phyloP scores from a whole-genome alignment of 2,797 vertebrate species.

The Zalophus californianus region DNA sequence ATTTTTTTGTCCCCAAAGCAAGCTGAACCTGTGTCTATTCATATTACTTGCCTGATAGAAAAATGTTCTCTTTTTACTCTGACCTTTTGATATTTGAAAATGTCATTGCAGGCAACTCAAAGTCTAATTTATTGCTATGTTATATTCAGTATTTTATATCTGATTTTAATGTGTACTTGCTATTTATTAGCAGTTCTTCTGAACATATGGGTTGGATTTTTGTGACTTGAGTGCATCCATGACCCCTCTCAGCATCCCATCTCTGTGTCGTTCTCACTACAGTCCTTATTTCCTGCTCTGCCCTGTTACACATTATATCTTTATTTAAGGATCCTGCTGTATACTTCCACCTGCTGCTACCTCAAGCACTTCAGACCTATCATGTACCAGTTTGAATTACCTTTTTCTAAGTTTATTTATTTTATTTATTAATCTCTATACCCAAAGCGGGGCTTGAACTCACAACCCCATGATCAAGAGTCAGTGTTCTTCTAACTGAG shows the following conservation, averaged over 20 bases:
- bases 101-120: not conserved
- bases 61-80: slow-evolving; percentile 6
- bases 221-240: not conserved
- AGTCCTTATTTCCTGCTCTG: not conserved
- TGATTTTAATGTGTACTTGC: not conserved
- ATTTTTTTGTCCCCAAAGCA: not conserved
- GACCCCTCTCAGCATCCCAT: not conserved
- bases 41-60: slow-evolving; percentile 6
- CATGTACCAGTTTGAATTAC: not conserved
- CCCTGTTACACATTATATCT: not conserved
- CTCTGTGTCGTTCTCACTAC: not conserved
- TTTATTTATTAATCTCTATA: not conserved
- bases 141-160: not conserved
- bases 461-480: not conserved
- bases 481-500: not conserved
- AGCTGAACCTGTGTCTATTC: not conserved
- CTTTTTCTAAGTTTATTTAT: not conserved
- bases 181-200: not conserved
- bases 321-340: not conserved
- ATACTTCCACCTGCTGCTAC: not conserved
- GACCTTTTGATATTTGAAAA: not conserved
- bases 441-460: not conserved
- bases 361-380: not conserved
- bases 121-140: not conserved
- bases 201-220: not conserved